Evolutionary conservation across 2,888 invertebrate genomes (phyloP), one percentile per base, ranked within the genome.

Genomic region (Ornithoptera alexandrae): DNA sequence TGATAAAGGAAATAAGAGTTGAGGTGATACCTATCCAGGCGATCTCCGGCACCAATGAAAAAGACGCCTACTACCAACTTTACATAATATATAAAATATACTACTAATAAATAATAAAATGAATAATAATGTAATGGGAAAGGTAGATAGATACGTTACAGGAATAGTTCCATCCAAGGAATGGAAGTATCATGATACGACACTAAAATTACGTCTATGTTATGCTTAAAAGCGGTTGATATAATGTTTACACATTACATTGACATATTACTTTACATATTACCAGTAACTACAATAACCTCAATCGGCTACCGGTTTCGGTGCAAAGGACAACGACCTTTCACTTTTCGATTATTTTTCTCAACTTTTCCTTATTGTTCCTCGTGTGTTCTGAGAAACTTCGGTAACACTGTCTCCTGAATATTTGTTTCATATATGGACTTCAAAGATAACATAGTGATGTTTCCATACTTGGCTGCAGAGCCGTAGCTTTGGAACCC

Each of bases 241-340:
- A 53, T n/a, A 53, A n/a, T 53, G 53, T 53, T 46, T 46, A 10
- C 46, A 46, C 15, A 46, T 46, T 39, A 10, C 30, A 46, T 46
- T 15, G 15, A 8, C 46, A 10, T 46, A 15, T 50, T 50, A 15
- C 5, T 50, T 53, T 18, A n/a, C n/a, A n/a, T n/a, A 53, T 53
- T 53, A 53, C 53, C 18, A n/a, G 22, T 42, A 53, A 50, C 30
- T 62, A 8, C 24, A 24, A 24, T 50, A 59, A 59, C 68, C 63
- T 68, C 50, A 63, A 53, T 53, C 18, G 30, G 7, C 30, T 59
- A 59, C 63, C 58, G 18, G 58, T 63, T 68, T 22, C 17, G 24
- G 50, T 68, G 12, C 12, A 63, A 58, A 68, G 68, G 68, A 59
- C 68, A 63, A 39, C 66, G 62, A 62, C 66, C 50, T 70, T 66